Conservation (phyloP, 1,140 invertebrate genomes). For the Bombus cullumanus region DNA sequence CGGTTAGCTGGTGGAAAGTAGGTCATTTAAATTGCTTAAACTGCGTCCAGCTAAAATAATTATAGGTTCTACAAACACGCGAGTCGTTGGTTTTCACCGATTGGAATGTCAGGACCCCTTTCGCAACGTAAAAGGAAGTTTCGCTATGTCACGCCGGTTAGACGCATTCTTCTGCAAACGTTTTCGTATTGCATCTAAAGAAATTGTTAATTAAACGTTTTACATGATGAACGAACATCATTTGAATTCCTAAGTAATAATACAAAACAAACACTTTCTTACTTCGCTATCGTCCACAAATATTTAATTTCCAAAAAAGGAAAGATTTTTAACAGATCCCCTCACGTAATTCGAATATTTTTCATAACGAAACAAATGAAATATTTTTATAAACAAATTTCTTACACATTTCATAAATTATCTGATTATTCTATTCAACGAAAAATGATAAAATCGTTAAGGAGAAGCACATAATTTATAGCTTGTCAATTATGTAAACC, state of each 20-base stretch:
- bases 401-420: too few relatives aligned
- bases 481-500: too few relatives aligned
- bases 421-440: too few relatives aligned
- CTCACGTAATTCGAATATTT: too few relatives aligned
- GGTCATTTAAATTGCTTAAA: constrained; percentile 17
- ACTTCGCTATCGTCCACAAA: background rate
- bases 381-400: too few relatives aligned
- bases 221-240: background rate
- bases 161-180: background rate
- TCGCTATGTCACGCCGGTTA: background rate
- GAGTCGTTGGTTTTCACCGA: constrained; percentile 18
- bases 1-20: background rate
- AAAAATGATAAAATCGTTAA: too few relatives aligned
- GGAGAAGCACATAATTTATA: too few relatives aligned
- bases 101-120: constrained; percentile 3
- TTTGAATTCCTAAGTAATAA: background rate
- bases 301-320: background rate
- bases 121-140: constrained; percentile 28
- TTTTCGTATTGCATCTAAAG: too few relatives aligned
- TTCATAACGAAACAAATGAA: too few relatives aligned
- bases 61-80: background rate
- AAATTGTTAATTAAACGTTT: background rate
- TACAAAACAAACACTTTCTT: too few relatives aligned
- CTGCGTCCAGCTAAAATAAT: constrained; percentile 6
- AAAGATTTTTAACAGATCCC: background rate